Percentiles rank a stretch among this genome's conserved stretches.
Conservation (phyloP, 2,797 vertebrate species). For the Epinephelus coioides region DNA sequence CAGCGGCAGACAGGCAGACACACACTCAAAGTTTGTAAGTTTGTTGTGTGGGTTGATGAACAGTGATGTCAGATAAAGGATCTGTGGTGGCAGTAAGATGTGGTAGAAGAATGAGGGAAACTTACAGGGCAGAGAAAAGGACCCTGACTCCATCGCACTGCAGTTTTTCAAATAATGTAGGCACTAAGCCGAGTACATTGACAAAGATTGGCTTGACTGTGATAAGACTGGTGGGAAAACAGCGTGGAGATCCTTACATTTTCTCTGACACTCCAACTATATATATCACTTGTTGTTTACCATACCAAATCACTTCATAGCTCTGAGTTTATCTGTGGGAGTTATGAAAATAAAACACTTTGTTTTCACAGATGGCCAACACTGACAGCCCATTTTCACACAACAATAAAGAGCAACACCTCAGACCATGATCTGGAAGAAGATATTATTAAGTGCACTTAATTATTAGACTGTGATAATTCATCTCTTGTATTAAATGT, state of each 20-base stretch:
- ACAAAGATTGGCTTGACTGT: neutral
- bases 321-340: neutral
- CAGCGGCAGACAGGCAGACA: neutral
- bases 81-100: neutral
- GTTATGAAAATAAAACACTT: slow-evolving; percentile 1
- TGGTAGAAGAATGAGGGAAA: neutral
- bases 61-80: neutral
- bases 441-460: neutral
- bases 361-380: slow-evolving; percentile 1
- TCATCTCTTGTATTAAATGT: neutral
- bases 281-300: neutral
- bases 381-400: neutral
- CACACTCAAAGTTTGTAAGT: neutral
- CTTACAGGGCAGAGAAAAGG: neutral
- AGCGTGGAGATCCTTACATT: neutral
- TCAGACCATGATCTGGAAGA: slow-evolving; percentile 1
- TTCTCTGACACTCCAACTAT: neutral
- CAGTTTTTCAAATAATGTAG: slow-evolving; percentile 11
- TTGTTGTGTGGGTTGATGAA: neutral
- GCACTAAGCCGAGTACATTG: neutral
- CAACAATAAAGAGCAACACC: slow-evolving; percentile 11
- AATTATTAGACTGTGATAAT: slow-evolving; percentile 10
- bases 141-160: neutral
- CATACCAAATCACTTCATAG: neutral
- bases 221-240: slow-evolving; percentile 20